Percentiles rank a stretch among this genome's conserved stretches.
These are phyloP conservation scores for Haplochromis vanheusdeni DNA, from an alignment of 2,113 vertebrate species.

Conservation along the genomic window DNA sequence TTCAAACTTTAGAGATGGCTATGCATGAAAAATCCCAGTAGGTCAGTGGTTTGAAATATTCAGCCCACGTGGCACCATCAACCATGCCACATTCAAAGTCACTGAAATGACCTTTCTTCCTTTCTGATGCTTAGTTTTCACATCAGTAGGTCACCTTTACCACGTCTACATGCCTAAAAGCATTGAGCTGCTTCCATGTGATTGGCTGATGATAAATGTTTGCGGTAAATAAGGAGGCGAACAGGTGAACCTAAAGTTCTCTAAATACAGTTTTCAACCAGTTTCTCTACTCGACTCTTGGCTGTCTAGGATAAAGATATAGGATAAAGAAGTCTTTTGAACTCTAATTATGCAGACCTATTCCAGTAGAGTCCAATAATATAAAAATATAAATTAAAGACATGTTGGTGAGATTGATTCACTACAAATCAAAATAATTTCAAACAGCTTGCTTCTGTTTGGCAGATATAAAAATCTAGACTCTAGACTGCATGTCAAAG, in stretches of 20 bases:
- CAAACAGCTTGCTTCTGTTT: background rate
- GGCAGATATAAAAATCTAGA: background rate
- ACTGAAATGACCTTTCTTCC: background rate
- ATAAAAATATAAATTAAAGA: accelerated
- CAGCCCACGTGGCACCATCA: background rate
- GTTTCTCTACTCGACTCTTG: background rate
- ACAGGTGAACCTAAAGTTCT: background rate
- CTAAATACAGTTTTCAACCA: background rate
- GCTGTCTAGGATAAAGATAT: background rate
- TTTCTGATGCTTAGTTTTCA: accelerated
- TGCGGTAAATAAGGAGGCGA: background rate
- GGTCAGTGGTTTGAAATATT: background rate
- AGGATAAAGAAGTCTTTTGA: background rate
- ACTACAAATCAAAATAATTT: background rate
- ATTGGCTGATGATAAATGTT: background rate
- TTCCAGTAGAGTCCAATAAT: background rate
- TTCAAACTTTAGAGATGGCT: background rate
- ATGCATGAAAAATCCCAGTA: background rate
- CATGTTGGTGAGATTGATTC: background rate
- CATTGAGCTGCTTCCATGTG: background rate
- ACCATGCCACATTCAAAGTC: background rate
- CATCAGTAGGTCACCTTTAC: background rate
- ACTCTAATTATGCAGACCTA: background rate
- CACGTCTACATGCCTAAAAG: background rate
- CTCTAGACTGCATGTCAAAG: background rate